Base-by-base conservation (phyloP, 2,797 vertebrate species). In the Sebastolobus altivelis region DNA sequence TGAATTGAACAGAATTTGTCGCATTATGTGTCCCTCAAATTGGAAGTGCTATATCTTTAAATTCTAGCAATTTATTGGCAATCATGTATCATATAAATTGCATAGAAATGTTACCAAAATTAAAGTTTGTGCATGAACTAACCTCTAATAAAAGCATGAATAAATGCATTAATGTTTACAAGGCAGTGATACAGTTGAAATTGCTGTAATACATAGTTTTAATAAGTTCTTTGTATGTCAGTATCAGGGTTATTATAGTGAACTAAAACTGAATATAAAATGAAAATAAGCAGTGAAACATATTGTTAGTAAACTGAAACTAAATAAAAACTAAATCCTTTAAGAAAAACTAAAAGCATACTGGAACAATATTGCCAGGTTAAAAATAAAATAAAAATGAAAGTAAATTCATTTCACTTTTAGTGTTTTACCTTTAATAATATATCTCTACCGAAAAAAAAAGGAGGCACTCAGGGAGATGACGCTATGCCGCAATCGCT, bases 301-400 rank as follows among this genome's bases (percentile, higher is more conserved):
- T 43, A 43, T 43, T 43, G 40, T 46, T 46, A 46, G 43, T 18
- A 46, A 0, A 46, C 43, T 18, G 43, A 46, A 46, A 46, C 43
- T 18, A 46, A 18, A 46, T 0, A 46, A 46, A 18, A 0, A 18
- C 16, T 18, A 46, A 46, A 18, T 46, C 43, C 40, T 43, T 43
- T 0, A 43, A 16, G 6, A 16, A 43, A 43, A 43, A 43, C 40
- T 43, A 43, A 43, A 43, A 43, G 2, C 0, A 43, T 16, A 43
- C 40, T 43, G 14, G 0, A 43, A 43, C 0, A 14, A 43, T 43
- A 43, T 3, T 43, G 40, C 40, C 40, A 3, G 0, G 40, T 43
- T 43, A 43, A 3, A 43, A 43, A 43, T 43, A 43, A 1, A 43
- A 43, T 43, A 18, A 16, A 40, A 43, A 43, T 43, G 6, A 43